Base-by-base conservation (phyloP, 1,140 invertebrate species). In the Penaeus vannamei region DNA sequence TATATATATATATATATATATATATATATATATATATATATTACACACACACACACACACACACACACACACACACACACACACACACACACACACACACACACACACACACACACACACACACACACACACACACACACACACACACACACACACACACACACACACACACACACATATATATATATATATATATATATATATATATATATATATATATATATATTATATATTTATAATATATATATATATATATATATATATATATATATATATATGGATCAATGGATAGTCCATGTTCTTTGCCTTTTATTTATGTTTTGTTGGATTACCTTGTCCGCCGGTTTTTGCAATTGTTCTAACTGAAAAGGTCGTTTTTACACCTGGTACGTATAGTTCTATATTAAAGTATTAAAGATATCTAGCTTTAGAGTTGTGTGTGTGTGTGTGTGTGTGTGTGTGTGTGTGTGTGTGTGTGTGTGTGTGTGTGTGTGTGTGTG, bases 181-280 rank as follows among this genome's bases (percentile, higher is more conserved):
- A 76, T 76, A 32, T 76, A 76, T 26, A 76, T 76, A 76, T 36
- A 76, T 36, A 76, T 36, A 26, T 36, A 76, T 36, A n/a, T 32
- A 76, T 32, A 76, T 36, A 76, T 20, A 26, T 32, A 29, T 20
- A 76, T 76, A 76, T 76, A 76, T 76, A 76, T 29, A 29, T 29
- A 72, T n/a, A 26, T 72, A 72, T 72, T 72, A 72, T 72, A 72
- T 72, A 72, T 72, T n/a, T 72, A 72, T 72, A 72, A 72, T 72
- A 72, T 72, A 72, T 72, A 72, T 26, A 72, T 72, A 72, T 72
- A 72, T 72, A 72, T 72, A 72, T 72, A 72, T 72, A 72, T 72
- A 72, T 72, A 72, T 72, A 72, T 72, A 72, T 72, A 72, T 72
- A 72, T 23, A 72, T 72, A 72, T n/a, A 72, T n/a, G 23, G 23